Evolutionary conservation across 2,888 invertebrate genomes (phyloP).

Genomic region (Lydus trimaculatus): DNA sequence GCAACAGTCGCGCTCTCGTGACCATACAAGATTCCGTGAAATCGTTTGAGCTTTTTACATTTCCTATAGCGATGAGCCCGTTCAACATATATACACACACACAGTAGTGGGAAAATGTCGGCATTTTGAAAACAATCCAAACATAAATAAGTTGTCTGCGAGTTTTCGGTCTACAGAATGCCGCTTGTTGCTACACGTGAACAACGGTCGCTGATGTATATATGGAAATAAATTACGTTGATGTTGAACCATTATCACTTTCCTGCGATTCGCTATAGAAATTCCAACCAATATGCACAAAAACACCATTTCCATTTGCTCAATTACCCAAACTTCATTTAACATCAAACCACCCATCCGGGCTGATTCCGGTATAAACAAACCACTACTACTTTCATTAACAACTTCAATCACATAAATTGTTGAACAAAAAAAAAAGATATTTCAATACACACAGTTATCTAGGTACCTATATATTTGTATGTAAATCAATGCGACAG

Average conservation of each 20-base stretch:
- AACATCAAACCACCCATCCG: conserved; percentile 6
- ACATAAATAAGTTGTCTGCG: conserved; percentile 63
- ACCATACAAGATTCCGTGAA: conserved; percentile 58
- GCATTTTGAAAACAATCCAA: conserved; percentile 63
- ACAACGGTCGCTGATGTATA: conserved; percentile 51
- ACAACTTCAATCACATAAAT: not conserved
- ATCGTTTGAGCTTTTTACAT: conserved; percentile 57
- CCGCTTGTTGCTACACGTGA: conserved; percentile 57
- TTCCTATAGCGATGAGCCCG: conserved; percentile 52
- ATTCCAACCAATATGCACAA: conserved; percentile 1
- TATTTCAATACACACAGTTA: not conserved
- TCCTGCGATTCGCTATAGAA: not conserved
- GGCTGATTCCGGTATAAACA: not conserved
- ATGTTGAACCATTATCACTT: conserved; percentile 17
- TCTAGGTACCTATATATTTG: not conserved
- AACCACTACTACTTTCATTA: not conserved
- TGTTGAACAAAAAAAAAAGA: not conserved
- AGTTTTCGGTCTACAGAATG: conserved; percentile 57
- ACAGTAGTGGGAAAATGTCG: conserved; percentile 60
- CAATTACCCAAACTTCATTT: conserved; percentile 10
- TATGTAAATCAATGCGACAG: not conserved
- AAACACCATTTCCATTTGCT: conserved; percentile 8
- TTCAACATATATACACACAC: conserved; percentile 35
- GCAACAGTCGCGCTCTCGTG: conserved; percentile 53
- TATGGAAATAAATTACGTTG: conserved; percentile 53